A percentile compares a stretch with the other conserved stretches of the same genome.
Evolutionary conservation across 2,888 invertebrate genomes (phyloP).

Genomic region (Horisme vitalbata): DNA sequence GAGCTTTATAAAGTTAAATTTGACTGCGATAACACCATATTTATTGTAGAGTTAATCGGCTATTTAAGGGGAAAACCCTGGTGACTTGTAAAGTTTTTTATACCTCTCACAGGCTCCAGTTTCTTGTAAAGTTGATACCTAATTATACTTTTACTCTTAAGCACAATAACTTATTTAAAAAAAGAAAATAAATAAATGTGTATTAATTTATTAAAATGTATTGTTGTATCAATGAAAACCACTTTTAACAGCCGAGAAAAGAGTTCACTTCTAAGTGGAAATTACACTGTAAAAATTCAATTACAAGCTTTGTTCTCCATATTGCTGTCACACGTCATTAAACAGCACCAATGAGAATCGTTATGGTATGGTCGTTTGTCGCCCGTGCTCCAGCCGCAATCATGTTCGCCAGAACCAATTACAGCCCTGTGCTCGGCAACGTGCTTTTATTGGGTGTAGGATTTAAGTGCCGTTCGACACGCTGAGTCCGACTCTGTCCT

Average conservation of each 20-base stretch:
- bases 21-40: no score
- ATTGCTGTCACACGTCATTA: slow-evolving; percentile 76
- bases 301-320: slow-evolving; percentile 71
- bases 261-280: slow-evolving; percentile 8
- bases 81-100: no score
- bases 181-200: no score
- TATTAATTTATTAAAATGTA: no score
- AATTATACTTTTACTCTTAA: no score
- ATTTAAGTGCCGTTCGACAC: slow-evolving; percentile 80
- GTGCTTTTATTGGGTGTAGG: slow-evolving; percentile 80
- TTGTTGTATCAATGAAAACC: no score
- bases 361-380: slow-evolving; percentile 53
- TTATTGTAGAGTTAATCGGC: no score
- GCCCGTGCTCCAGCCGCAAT: slow-evolving; percentile 45
- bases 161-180: no score
- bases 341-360: slow-evolving; percentile 76
- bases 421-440: slow-evolving; percentile 64
- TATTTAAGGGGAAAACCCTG: no score
- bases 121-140: no score
- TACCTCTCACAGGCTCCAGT: no score
- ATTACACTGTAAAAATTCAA: slow-evolving; percentile 66
- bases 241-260: not conserved
- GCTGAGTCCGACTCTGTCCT: slow-evolving; percentile 63
- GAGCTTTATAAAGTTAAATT: no score
- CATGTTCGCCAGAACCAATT: slow-evolving; percentile 73